phyloP scores from a whole-genome alignment of 64 coral and sea anemone genomes.

The Platygyra sinensis region DNA sequence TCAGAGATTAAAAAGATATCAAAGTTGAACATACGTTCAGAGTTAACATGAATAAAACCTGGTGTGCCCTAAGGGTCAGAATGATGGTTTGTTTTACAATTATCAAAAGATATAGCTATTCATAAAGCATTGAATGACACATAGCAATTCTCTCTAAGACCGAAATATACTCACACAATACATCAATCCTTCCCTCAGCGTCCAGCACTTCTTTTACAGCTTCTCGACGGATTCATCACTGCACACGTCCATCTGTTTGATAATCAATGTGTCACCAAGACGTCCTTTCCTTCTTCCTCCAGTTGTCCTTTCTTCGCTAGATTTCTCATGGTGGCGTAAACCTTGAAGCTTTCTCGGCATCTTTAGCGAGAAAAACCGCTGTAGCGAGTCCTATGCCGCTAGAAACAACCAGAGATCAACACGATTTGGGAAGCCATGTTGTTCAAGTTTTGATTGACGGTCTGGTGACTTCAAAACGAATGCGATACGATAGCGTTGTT shows the following conservation, averaged over 20 bases:
- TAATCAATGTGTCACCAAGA: slow-evolving; percentile 58
- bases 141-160: neutral
- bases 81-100: too few relatives aligned
- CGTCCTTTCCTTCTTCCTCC: slow-evolving; percentile 62
- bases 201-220: slow-evolving; percentile 36
- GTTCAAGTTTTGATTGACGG: too few relatives aligned
- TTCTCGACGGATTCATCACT: slow-evolving; percentile 67
- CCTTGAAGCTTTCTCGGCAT: slow-evolving; percentile 80
- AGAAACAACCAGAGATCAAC: slow-evolving; percentile 76
- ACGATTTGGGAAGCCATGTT: slow-evolving; percentile 49
- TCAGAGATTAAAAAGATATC: too few relatives aligned
- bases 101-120: neutral
- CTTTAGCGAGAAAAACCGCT: slow-evolving; percentile 71
- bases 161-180: slow-evolving; percentile 26
- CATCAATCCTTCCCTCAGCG: slow-evolving; percentile 51
- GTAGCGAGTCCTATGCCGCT: slow-evolving; percentile 74
- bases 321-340: slow-evolving; percentile 90
- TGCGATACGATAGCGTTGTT: too few relatives aligned
- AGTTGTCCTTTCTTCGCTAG: slow-evolving; percentile 69
- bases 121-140: too few relatives aligned
- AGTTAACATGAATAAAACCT: too few relatives aligned
- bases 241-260: slow-evolving; percentile 77
- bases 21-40: too few relatives aligned
- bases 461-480: too few relatives aligned
- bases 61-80: too few relatives aligned